A percentile compares a stretch with the other conserved stretches of the same genome.
These are phyloP conservation scores for Aricia agestis DNA, from an alignment of 1,140 invertebrate species.

Conservation along the genomic window DNA sequence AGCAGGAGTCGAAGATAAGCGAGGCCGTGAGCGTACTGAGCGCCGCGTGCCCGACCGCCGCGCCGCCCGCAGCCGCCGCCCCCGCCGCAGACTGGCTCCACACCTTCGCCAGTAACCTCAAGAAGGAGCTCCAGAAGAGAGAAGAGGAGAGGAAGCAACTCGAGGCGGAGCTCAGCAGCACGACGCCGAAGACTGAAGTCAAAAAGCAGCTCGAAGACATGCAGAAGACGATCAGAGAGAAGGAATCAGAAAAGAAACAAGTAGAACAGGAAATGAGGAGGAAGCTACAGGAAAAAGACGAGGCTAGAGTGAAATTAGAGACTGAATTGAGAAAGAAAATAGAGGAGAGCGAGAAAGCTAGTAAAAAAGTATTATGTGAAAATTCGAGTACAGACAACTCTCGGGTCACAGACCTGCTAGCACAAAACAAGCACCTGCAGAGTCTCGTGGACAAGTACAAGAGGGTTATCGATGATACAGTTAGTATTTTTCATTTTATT, in stretches of 20 bases:
- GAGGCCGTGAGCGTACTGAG: constrained; percentile 77
- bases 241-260: constrained; percentile 34
- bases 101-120: constrained; percentile 73
- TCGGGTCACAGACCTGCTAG: constrained; percentile 49
- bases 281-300: constrained; percentile 29
- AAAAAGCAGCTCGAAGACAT: constrained; percentile 37
- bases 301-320: constrained; percentile 28
- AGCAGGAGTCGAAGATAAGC: constrained; percentile 75
- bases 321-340: constrained; percentile 27
- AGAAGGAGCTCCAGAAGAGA: constrained; percentile 41
- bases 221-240: constrained; percentile 27
- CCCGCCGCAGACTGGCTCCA: constrained; percentile 75
- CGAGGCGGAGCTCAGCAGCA: constrained; percentile 36
- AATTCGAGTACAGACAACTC: constrained; percentile 28
- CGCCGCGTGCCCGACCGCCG: constrained; percentile 78
- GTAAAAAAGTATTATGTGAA: constrained; percentile 26
- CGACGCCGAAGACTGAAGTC: constrained; percentile 8
- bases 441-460: constrained; percentile 83
- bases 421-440: constrained; percentile 80
- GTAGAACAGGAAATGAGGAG: constrained; percentile 32
- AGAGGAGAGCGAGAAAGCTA: constrained; percentile 17
- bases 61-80: constrained; percentile 59
- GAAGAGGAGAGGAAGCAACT: constrained; percentile 45
- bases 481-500: constrained; percentile 58
- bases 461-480: constrained; percentile 85